Conservation (phyloP, 2,888 invertebrate species). For the Carpatolechia fugitivella region DNA sequence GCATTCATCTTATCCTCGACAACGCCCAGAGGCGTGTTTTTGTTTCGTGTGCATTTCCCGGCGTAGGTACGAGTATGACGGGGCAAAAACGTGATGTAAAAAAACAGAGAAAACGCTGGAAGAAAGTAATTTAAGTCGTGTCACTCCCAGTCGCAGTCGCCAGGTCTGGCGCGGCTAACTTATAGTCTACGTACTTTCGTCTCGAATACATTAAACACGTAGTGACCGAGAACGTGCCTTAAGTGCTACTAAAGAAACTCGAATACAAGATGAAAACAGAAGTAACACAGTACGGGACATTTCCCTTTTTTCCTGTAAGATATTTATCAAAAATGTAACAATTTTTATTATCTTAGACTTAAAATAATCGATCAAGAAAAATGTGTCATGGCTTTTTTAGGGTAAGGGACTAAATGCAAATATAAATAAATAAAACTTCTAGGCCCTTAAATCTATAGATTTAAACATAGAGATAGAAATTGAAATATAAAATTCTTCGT, state of each 20-base stretch:
- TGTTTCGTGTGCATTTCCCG: slow-evolving; percentile 30
- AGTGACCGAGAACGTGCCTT: slow-evolving; percentile 29
- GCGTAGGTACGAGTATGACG: slow-evolving; percentile 25
- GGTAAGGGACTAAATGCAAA: no score
- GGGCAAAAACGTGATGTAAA: slow-evolving; percentile 24
- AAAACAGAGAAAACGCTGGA: slow-evolving; percentile 26
- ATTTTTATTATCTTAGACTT: no score
- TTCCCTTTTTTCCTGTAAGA: no score
- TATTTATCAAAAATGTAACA: no score
- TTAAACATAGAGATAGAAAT: no score
- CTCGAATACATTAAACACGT: slow-evolving; percentile 44
- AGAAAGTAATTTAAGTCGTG: slow-evolving; percentile 46
- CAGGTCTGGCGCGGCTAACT: neutral
- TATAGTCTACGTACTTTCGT: slow-evolving; percentile 28
- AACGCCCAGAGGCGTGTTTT: slow-evolving; percentile 24
- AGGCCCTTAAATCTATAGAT: no score
- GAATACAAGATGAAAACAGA: neutral
- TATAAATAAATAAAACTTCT: no score
- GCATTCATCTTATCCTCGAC: slow-evolving; percentile 5
- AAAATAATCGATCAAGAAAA: no score
- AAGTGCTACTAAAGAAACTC: neutral
- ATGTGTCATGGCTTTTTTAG: no score
- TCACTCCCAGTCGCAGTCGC: slow-evolving; percentile 33
- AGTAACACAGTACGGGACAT: neutral
- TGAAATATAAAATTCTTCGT: no score